phyloP scores from a whole-genome alignment of 2,888 invertebrate genomes.

The Argyra leucocephala region DNA sequence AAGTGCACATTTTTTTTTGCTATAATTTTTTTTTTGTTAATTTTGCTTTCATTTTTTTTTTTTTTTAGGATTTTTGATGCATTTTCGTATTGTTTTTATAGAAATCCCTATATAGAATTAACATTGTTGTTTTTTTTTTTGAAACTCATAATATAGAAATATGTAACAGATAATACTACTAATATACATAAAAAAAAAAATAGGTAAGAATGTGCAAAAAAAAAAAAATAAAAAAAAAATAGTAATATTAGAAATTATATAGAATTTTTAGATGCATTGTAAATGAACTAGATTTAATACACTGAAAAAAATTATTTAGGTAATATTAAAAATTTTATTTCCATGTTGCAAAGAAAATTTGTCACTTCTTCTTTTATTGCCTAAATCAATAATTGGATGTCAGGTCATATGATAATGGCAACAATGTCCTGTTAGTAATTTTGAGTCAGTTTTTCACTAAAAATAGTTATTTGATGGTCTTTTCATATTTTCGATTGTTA shows the following conservation, averaged over 20 bases:
- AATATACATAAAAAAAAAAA: background rate
- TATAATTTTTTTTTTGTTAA: background rate
- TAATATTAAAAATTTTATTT: no score
- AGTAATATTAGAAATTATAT: background rate
- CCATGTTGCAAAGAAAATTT: no score
- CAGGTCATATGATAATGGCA: no score
- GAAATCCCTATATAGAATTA: constrained; percentile 6
- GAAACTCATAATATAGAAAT: no score
- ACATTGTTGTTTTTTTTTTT: background rate
- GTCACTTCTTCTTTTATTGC: no score
- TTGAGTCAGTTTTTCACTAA: no score
- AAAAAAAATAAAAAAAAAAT: background rate
- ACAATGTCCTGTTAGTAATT: no score
- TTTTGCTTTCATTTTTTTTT: background rate
- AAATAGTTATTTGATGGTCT: no score
- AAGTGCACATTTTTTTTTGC: background rate
- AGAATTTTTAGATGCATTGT: constrained; percentile 1
- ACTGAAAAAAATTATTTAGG: background rate
- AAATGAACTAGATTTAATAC: constrained; percentile 4
- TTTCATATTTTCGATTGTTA: no score
- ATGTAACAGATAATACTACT: background rate
- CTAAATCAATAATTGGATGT: no score
- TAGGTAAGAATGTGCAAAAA: background rate
- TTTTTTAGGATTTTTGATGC: background rate
- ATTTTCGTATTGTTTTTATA: background rate